Evolutionary conservation across 2,888 invertebrate species (phyloP), one percentile per base, ranked within the genome.

Genomic region (Acanthosoma haemorrhoidale): DNA sequence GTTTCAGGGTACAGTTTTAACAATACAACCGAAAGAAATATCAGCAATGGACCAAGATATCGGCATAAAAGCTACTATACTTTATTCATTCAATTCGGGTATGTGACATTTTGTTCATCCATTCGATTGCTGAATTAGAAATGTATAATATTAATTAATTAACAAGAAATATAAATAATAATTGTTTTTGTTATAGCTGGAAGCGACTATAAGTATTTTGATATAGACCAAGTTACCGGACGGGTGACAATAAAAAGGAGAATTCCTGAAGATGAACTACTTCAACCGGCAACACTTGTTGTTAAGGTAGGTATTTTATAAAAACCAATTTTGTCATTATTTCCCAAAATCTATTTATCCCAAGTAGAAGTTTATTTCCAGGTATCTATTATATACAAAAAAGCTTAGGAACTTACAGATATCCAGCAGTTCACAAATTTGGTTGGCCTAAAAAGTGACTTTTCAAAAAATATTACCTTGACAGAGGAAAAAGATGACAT

Each of bases 31-130:
- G 0, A 86, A 87, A 13, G 86, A 88, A 1, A 85, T 94, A 4
- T 83, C 85, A 64, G 93, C 94, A 0, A 82, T 84, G 34, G 95
- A 95, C 81, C 93, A 93, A 79, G 92, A 92, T 77, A 78, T 83
- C 39, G 91, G 91, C 29, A 90, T 92, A 75, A 87, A 87, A 76
- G 88, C 91, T 0, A 86, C 88, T 0, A 85, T 92, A 57, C 83
- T 84, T 76, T 92, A 90, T 80, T 82, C 86, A 0, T 85, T 88
- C 71, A 85, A 88, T 76, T 78, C 80, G 73, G 81, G 81, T 81
- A 75, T 74, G 73, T 69, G 32, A 32, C 68, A 9, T n/a, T n/a
- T n/a, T n/a, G n/a, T n/a, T n/a, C n/a, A 16, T 66, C 18, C 13
- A 34, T 69, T 34, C 29, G 9, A 43, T 31, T 18, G 39, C 3